Conservation (phyloP, 2,888 invertebrate species). For the Drosophila meridionalis region DNA sequence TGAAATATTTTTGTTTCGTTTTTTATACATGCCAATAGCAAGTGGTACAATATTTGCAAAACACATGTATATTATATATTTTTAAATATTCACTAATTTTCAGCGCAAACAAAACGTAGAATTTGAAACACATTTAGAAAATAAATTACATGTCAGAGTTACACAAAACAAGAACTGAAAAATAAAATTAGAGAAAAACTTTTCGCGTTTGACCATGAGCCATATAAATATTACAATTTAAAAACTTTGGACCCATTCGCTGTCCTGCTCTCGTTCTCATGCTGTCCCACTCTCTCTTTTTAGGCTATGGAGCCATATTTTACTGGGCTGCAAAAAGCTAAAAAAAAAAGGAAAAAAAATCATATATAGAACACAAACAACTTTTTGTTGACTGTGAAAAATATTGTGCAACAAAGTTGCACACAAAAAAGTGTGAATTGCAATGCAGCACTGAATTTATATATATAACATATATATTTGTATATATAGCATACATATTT, state of each 20-base stretch:
- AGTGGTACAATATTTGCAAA: neutral
- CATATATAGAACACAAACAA: slow-evolving; percentile 33
- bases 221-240: slow-evolving; percentile 62
- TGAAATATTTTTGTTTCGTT: neutral
- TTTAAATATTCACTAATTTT: slow-evolving; percentile 10
- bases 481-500: slow-evolving; percentile 1
- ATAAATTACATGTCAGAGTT: slow-evolving; percentile 45
- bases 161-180: slow-evolving; percentile 15
- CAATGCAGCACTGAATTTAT: slow-evolving; percentile 18
- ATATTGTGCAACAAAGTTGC: slow-evolving; percentile 52
- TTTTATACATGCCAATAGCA: neutral
- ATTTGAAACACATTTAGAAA: slow-evolving; percentile 38
- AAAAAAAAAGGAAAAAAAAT: slow-evolving; percentile 1
- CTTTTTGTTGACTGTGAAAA: slow-evolving; percentile 58
- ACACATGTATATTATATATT: neutral
- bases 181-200: slow-evolving; percentile 21
- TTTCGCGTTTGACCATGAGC: slow-evolving; percentile 54
- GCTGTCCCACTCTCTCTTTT: neutral
- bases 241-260: slow-evolving; percentile 35
- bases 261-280: neutral
- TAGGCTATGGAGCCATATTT: slow-evolving; percentile 29
- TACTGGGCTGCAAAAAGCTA: slow-evolving; percentile 9
- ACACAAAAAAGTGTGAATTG: slow-evolving; percentile 56
- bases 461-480: slow-evolving; percentile 1
- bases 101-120: slow-evolving; percentile 13